Evolutionary conservation across 2,113 vertebrate genomes (phyloP).

Genomic region (Antigone vipio): DNA sequence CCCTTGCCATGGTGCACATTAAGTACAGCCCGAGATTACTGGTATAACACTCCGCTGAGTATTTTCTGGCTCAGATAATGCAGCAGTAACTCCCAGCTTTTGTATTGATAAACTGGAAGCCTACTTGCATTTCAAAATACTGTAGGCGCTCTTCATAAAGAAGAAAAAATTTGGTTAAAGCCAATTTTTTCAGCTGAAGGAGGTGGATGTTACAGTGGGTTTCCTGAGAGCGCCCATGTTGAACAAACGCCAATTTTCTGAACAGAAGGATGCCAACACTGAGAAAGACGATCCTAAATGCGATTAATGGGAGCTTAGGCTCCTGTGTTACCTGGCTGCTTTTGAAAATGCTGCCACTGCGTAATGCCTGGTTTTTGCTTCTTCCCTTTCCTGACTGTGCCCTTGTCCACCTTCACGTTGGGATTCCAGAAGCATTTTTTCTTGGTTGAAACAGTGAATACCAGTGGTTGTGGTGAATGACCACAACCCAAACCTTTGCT

Average conservation of each 20-base stretch:
- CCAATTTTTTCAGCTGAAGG: neutral
- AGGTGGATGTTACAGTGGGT: neutral
- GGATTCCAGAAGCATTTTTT: neutral
- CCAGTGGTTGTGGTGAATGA: neutral
- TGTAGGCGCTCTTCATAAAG: neutral
- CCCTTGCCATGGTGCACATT: conserved; percentile 35
- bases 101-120: neutral
- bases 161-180: neutral
- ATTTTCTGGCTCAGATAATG: neutral
- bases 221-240: neutral
- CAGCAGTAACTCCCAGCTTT: neutral
- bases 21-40: neutral
- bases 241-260: neutral
- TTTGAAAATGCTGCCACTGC: neutral
- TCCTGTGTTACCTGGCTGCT: neutral
- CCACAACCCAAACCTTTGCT: neutral
- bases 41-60: neutral
- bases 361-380: neutral
- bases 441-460: neutral
- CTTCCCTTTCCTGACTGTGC: neutral
- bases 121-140: neutral
- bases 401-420: rapidly evolving
- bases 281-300: neutral
- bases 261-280: neutral
- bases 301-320: neutral